Evolutionary conservation across 2,113 vertebrate genomes (phyloP).

Genomic region (Synchiropus splendidus): DNA sequence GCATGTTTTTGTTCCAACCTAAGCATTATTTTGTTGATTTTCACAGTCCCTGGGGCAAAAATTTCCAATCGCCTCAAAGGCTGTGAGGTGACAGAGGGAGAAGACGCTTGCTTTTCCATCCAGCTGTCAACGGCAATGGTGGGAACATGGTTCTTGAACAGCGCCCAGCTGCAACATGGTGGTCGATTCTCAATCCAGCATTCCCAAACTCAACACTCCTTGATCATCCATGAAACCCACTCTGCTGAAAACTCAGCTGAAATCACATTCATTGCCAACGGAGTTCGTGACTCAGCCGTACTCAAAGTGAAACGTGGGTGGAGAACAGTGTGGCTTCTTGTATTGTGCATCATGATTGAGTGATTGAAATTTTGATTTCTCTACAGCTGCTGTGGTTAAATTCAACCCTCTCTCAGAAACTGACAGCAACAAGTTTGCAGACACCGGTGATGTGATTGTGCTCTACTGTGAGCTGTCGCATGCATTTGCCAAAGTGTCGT

Average conservation of each 20-base stretch:
- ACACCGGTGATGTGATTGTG: constrained; percentile 51
- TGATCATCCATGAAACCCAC: constrained; percentile 56
- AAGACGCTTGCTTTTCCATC: constrained; percentile 74
- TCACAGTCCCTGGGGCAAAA: constrained; percentile 72
- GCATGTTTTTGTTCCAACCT: no score
- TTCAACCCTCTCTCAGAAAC: constrained; percentile 53
- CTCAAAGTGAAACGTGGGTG: constrained; percentile 75
- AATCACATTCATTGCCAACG: constrained; percentile 74
- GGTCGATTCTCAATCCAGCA: constrained; percentile 49
- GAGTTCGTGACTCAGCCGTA: constrained; percentile 66
- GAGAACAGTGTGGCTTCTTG: not conserved
- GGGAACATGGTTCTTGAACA: constrained; percentile 80
- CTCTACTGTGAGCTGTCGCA: constrained; percentile 70
- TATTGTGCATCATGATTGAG: not conserved
- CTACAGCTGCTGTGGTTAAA: constrained; percentile 51
- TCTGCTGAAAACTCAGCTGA: constrained; percentile 60
- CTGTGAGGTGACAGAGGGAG: constrained; percentile 52
- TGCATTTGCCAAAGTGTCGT: constrained; percentile 43
- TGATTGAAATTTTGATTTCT: not conserved
- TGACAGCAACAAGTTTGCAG: constrained; percentile 51
- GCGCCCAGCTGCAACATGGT: constrained; percentile 60
- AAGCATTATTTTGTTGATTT: not conserved
- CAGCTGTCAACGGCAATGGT: constrained; percentile 69
- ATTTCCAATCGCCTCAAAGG: constrained; percentile 66
- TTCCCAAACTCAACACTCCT: constrained; percentile 57